phyloP scores from a whole-genome alignment of 2,797 vertebrate genomes.

The Paguma larvata region DNA sequence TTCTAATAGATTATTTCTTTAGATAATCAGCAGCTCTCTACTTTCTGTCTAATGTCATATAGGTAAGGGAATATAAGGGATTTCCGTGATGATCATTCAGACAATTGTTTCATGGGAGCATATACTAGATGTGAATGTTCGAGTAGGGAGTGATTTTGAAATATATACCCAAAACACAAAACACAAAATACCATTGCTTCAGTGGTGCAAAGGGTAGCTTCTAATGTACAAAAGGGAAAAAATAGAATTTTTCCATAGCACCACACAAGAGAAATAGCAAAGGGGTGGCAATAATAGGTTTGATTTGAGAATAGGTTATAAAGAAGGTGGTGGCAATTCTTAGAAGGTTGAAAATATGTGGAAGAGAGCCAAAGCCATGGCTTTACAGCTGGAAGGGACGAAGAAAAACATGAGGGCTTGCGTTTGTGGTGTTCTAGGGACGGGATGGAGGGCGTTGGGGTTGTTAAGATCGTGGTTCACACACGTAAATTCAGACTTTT shows the following conservation, averaged over 20 bases:
- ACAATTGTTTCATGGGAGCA: neutral
- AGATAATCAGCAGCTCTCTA: slow-evolving; percentile 48
- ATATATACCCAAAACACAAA: neutral
- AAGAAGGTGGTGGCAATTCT: neutral
- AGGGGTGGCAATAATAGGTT: neutral
- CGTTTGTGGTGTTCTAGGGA: neutral
- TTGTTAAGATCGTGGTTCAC: neutral
- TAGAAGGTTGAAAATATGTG: neutral
- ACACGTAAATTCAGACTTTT: neutral
- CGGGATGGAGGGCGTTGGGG: neutral
- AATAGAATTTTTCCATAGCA: neutral
- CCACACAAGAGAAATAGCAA: neutral
- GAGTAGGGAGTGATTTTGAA: neutral
- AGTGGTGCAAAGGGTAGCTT: neutral
- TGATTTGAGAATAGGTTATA: neutral
- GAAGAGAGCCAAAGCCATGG: neutral
- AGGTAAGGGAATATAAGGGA: neutral
- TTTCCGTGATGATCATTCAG: neutral
- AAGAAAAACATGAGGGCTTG: neutral
- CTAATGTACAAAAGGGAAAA: neutral
- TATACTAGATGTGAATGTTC: neutral
- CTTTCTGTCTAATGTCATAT: neutral
- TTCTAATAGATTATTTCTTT: slow-evolving; percentile 73
- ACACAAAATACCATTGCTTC: neutral
- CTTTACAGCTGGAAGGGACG: neutral